Base-by-base conservation (phyloP, 1,140 invertebrate genomes). In the Hyphantria cunea region DNA sequence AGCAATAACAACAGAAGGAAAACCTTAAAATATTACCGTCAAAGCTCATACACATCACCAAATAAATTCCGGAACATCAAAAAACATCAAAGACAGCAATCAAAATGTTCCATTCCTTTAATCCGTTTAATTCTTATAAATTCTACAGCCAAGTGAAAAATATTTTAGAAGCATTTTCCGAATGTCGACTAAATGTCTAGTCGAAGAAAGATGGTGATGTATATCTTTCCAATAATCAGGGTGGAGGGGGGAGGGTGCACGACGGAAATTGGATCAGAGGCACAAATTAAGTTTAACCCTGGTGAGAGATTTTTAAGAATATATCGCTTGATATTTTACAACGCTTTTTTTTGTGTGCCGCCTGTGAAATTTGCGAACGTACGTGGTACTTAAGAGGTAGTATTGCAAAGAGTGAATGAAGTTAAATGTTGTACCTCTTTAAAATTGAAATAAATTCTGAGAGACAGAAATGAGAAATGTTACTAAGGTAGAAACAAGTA, bases 221-320 rank as follows among this genome's bases (percentile, higher is more conserved):
- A 72, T 68, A 70, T 66, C 72, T 66, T 58, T 64, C 69, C 65
- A 62, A 75, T 75, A 74, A 78, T 78, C 72, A 80, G n/a, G 2
- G 41, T 9, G 41, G 41, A 12, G 64, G 60, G 59, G 71, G 60
- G 45, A 47, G 12, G 55, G 64, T 50, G 50, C 54, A 44, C 64
- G 52, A 56, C 58, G 74, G 77, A 78, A 80, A 81, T 82, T 75
- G 75, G 73, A 82, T 82, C 72, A 74, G 66, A 55, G 53, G 59
- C 64, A 58, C 70, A 80, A 82, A 82, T 80, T 80, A 82, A 76
- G 73, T 80, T 80, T 74, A 74, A 68, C 66, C 63, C 66, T 63
- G 62, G 66, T 59, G 66, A 61, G 66, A 37, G 69, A 55, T 69
- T 71, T 77, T 78, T 72, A 66, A 76, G 74, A 74, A 69, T 78